Base-by-base conservation (phyloP, 2,888 invertebrate species). In the Notodonta dromedarius region DNA sequence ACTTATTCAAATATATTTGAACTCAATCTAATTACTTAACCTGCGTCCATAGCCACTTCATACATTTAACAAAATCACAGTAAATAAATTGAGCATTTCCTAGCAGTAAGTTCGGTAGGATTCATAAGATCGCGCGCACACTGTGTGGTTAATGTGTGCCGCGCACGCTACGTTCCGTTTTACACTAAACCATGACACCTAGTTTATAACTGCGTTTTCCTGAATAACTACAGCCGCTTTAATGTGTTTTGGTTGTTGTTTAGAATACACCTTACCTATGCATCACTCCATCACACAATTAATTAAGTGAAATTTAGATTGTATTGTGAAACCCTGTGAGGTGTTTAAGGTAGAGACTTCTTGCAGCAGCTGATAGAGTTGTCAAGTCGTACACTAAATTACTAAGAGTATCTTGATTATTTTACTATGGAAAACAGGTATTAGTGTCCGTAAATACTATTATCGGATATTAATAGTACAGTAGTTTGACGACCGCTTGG, bases 101-200 rank as follows among this genome's bases (percentile, higher is more conserved):
- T 58, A 53, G 35, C n/a, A 65, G 56, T 66, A 67, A 62, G 67
- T 71, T 66, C 69, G 69, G 66, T 63, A 58, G 59, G 73, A 74
- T 79, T 72, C 69, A 74, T 76, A 77, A 76, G 73, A 71, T 71
- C 66, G 70, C 59, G 68, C 65, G 70, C 70, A 74, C 71, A 69
- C 52, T 5, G 54, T 54, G 13, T 39, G 65, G 70, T 73, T 76
- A 83, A 82, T 82, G 79, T 75, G 63, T 62, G 54, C 60, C 62
- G 60, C 60, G 72, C 83, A 85, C 83, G 83, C 82, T 65, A 84
- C 70, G 63, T 66, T 63, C 73, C 68, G 66, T 66, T 65, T 52
- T 62, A 59, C 56, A 61, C 64, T 66, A 64, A 69, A 72, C 67
- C 65, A 69, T 75, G 71, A 69, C 70, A 70, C 74, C 71, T 71